Conservation (phyloP, 2,888 invertebrate genomes). For the Exocentrus adspersus region DNA sequence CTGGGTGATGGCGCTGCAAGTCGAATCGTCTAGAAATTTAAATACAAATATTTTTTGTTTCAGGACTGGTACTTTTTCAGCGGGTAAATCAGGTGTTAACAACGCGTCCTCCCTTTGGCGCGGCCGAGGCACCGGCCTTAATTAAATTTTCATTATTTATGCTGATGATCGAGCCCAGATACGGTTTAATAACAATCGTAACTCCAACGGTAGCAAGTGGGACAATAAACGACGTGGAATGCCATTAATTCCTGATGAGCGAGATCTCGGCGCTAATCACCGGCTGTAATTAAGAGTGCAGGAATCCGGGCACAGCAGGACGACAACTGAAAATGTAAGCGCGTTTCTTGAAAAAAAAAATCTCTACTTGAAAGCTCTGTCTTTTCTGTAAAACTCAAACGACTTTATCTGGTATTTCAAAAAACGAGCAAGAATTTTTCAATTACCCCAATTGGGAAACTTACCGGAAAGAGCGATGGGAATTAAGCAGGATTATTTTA, state of each 20-base stretch:
- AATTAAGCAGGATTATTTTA: constrained; percentile 3
- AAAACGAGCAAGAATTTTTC: neutral
- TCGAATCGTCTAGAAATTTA: no score
- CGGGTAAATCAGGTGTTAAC: constrained; percentile 42
- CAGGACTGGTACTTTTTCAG: neutral
- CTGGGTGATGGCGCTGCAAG: neutral
- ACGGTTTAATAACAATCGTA: constrained; percentile 46
- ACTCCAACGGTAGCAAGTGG: constrained; percentile 52
- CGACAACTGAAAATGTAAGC: neutral
- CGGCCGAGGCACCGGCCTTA: constrained; percentile 53
- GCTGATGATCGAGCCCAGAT: constrained; percentile 50
- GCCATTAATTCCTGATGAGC: constrained; percentile 45
- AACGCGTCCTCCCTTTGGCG: constrained; percentile 39
- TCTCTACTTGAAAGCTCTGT: no score
- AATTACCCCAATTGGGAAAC: neutral
- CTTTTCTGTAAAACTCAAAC: no score
- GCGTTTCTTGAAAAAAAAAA: neutral
- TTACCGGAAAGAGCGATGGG: neutral
- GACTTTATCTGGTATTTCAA: no score
- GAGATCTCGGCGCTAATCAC: constrained; percentile 42
- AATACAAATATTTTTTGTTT: neutral
- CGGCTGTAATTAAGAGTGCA: constrained; percentile 53
- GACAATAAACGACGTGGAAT: constrained; percentile 49
- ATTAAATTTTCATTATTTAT: constrained; percentile 58
- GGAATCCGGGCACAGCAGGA: constrained; percentile 43